Conservation (phyloP, 2,113 vertebrate species). For the Hemiprocne comata region DNA sequence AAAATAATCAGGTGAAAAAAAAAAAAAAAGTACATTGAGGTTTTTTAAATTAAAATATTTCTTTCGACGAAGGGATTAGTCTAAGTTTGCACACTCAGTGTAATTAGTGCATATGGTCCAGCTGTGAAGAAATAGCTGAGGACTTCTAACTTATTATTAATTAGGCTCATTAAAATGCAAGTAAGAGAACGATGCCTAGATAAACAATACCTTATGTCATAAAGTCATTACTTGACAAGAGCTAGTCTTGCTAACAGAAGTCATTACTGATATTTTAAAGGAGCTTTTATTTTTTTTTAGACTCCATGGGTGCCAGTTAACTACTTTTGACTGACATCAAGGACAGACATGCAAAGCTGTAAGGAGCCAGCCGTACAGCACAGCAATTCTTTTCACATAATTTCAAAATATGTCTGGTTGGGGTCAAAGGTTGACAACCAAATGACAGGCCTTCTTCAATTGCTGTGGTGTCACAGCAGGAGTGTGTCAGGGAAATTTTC, state of each 20-base stretch:
- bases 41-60: constrained; percentile 68
- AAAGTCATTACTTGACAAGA: constrained; percentile 83
- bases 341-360: constrained; percentile 79
- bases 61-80: constrained; percentile 73
- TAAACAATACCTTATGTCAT: constrained; percentile 87
- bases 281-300: constrained; percentile 66
- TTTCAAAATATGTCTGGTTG: constrained; percentile 80
- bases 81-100: constrained; percentile 75
- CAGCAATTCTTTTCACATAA: constrained; percentile 81
- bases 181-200: constrained; percentile 81
- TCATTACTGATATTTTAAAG: constrained; percentile 76
- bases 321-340: constrained; percentile 87
- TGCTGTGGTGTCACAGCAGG: constrained; percentile 85
- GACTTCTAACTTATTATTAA: constrained; percentile 87
- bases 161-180: constrained; percentile 88
- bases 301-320: constrained; percentile 77
- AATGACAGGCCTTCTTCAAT: constrained; percentile 89
- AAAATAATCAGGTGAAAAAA: not conserved
- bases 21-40: constrained; percentile 29
- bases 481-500: constrained; percentile 82
- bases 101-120: constrained; percentile 89
- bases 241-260: constrained; percentile 78
- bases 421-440: constrained; percentile 90
- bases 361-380: constrained; percentile 67
- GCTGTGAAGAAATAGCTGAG: constrained; percentile 83